phyloP scores from a whole-genome alignment of 2,113 vertebrate genomes.

The Mobula birostris region DNA sequence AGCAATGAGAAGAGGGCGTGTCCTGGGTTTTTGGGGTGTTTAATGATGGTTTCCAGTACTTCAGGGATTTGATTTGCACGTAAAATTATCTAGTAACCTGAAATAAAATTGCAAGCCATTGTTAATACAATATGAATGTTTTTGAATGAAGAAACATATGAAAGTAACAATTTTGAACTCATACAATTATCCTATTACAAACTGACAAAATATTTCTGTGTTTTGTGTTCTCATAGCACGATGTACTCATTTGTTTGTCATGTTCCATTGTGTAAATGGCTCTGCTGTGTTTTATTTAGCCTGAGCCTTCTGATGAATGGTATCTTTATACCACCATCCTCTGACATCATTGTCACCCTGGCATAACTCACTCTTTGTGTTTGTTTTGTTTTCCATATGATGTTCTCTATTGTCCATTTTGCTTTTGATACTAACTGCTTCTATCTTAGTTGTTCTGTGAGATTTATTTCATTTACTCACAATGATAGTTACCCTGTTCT shows the following conservation, averaged over 20 bases:
- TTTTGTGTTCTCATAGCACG: not conserved
- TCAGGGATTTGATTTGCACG: not conserved
- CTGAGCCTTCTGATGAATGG: not conserved
- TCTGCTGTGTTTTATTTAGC: not conserved
- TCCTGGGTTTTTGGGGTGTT: no score
- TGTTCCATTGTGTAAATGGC: not conserved
- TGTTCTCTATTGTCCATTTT: constrained; percentile 14
- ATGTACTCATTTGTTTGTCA: not conserved
- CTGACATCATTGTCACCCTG: not conserved
- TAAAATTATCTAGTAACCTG: not conserved
- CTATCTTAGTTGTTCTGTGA: not conserved
- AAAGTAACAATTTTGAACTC: not conserved
- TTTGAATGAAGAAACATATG: not conserved
- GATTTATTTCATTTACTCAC: not conserved
- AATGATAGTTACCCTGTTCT: not conserved
- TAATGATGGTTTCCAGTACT: not conserved
- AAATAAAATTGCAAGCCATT: not conserved
- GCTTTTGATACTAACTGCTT: not conserved
- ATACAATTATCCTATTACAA: not conserved
- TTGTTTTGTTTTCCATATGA: not conserved
- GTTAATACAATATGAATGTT: not conserved
- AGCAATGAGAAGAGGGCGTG: no score
- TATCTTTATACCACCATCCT: not conserved
- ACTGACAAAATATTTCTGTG: not conserved
- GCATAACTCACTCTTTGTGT: not conserved